phyloP scores from a whole-genome alignment of 2,888 invertebrate species.

The Apoderus coryli region DNA sequence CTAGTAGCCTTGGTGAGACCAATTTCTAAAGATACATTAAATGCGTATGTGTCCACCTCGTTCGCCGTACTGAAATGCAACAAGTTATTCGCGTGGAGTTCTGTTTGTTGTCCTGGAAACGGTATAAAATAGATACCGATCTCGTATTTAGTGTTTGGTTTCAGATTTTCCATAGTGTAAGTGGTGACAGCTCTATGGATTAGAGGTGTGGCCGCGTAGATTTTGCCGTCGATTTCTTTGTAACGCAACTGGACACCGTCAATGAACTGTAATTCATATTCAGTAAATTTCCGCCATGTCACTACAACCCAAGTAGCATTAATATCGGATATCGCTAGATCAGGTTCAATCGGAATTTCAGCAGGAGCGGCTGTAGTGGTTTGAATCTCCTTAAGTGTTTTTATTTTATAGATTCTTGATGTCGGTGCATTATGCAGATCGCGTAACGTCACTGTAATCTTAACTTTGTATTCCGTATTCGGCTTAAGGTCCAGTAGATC shows the following conservation, averaged over 20 bases:
- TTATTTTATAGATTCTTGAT: slow-evolving; percentile 61
- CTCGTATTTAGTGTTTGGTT: slow-evolving; percentile 67
- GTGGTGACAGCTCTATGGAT: slow-evolving; percentile 69
- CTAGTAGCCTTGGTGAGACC: slow-evolving; percentile 61
- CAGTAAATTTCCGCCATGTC: slow-evolving; percentile 68
- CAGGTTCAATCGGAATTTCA: slow-evolving; percentile 55
- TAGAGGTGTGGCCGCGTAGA: slow-evolving; percentile 71
- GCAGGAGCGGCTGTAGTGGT: slow-evolving; percentile 42
- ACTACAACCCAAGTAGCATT: slow-evolving; percentile 68
- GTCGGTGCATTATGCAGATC: slow-evolving; percentile 65
- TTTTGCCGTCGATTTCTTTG: slow-evolving; percentile 66
- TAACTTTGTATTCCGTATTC: slow-evolving; percentile 67
- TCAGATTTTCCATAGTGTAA: slow-evolving; percentile 63
- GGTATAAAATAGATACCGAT: slow-evolving; percentile 73
- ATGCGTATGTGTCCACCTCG: slow-evolving; percentile 65
- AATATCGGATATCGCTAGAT: slow-evolving; percentile 54
- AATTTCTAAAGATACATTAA: slow-evolving; percentile 63
- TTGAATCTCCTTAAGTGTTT: slow-evolving; percentile 43
- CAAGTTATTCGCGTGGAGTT: slow-evolving; percentile 55
- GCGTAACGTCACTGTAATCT: slow-evolving; percentile 63
- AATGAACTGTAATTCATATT: slow-evolving; percentile 67
- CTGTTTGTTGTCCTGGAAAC: slow-evolving; percentile 60
- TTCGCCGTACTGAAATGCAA: slow-evolving; percentile 58
- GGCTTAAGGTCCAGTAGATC: slow-evolving; percentile 62
- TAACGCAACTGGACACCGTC: slow-evolving; percentile 81